Percentiles rank a stretch among this genome's conserved stretches.
Evolutionary conservation across 1,140 invertebrate species (phyloP).

Genomic region (Acromyrmex charruanus): DNA sequence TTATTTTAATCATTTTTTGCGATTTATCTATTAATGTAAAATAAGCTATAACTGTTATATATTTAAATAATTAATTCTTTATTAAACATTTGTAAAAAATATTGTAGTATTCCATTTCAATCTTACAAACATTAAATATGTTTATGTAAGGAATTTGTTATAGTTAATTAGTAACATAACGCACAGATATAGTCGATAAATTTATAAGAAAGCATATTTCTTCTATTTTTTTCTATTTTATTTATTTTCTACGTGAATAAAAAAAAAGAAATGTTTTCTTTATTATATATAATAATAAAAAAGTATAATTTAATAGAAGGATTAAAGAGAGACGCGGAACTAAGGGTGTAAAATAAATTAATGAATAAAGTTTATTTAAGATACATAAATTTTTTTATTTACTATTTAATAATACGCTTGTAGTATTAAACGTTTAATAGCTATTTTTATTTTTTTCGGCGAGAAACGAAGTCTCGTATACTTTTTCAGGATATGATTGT

Average conservation of each 20-base stretch:
- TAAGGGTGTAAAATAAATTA: no score
- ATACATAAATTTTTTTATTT: not conserved
- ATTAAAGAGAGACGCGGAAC: no score
- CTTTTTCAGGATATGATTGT: not conserved
- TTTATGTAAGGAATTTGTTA: conserved; percentile 7
- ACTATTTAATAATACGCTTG: not conserved
- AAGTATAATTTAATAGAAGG: no score
- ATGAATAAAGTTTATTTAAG: no score
- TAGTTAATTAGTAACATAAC: not conserved
- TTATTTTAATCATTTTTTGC: conserved; percentile 26
- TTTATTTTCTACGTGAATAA: not conserved
- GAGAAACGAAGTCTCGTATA: not conserved
- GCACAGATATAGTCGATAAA: conserved; percentile 2
- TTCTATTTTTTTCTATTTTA: no score
- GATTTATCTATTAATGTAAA: not conserved
- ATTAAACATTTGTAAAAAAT: not conserved
- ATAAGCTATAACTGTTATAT: not conserved
- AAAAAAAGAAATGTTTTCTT: not conserved
- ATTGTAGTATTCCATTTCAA: conserved; percentile 4
- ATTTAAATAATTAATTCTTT: not conserved
- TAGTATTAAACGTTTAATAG: not conserved
- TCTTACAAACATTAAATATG: not conserved
- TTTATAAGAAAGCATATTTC: not conserved
- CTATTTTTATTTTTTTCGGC: not conserved
- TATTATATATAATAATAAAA: no score